phyloP scores from a whole-genome alignment of 2,113 vertebrate genomes.

The Marmota flaviventris region DNA sequence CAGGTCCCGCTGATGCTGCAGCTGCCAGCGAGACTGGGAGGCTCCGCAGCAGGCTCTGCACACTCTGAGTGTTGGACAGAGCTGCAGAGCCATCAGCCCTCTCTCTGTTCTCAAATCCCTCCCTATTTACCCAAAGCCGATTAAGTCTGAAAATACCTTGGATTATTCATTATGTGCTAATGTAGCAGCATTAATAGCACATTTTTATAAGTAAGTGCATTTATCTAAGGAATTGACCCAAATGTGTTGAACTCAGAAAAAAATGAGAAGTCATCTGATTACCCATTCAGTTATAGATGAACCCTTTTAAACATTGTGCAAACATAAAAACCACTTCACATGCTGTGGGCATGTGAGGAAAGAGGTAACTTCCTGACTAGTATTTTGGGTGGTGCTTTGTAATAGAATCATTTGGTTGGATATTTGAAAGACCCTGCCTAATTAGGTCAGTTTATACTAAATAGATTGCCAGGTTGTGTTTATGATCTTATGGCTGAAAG shows the following conservation, averaged over 20 bases:
- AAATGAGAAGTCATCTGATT: not conserved
- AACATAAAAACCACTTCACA: not conserved
- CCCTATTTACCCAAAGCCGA: not conserved
- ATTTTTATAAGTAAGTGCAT: constrained; percentile 9
- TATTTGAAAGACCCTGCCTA: constrained; percentile 1
- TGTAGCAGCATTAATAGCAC: not conserved
- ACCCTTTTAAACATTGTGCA: not conserved
- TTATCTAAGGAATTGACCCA: not conserved
- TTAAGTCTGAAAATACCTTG: constrained; percentile 7
- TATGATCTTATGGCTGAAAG: not conserved
- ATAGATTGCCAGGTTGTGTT: not conserved
- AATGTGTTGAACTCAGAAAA: not conserved
- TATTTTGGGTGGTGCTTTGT: not conserved
- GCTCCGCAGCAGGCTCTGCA: accelerated
- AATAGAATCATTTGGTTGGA: not conserved
- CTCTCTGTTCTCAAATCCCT: not conserved
- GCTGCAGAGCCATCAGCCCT: not conserved
- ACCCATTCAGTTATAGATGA: not conserved
- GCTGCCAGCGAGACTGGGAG: constrained; percentile 67
- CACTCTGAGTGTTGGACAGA: not conserved
- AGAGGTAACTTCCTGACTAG: not conserved
- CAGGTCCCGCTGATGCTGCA: constrained; percentile 80
- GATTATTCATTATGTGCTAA: constrained; percentile 26
- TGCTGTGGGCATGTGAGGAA: not conserved
- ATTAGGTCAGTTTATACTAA: not conserved